Conservation (phyloP, 2,797 vertebrate genomes). For the Stomatorhinus walkeri region DNA sequence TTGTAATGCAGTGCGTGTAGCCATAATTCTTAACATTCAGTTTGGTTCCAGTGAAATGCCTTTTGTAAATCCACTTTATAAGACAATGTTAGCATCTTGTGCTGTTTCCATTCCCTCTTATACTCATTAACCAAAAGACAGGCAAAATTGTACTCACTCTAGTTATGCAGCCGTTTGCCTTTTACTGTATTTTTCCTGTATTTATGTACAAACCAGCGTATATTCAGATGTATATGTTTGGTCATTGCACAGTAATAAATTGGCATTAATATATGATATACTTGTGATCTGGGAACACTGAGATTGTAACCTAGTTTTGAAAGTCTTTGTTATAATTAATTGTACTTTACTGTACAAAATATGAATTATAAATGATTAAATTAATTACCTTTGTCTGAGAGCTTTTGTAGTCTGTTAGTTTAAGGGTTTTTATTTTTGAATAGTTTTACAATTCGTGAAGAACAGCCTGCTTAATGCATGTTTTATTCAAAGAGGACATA, state of each 20-base stretch:
- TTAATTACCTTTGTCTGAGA: conserved; percentile 10
- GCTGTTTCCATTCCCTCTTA: neutral
- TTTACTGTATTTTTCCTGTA: conserved; percentile 19
- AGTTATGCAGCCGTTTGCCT: conserved; percentile 22
- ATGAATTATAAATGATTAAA: conserved; percentile 38
- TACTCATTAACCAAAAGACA: conserved; percentile 17
- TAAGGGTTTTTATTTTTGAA: neutral
- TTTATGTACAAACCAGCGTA: conserved; percentile 27
- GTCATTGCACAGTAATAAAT: conserved; percentile 29
- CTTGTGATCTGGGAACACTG: conserved; percentile 28
- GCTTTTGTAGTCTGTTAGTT: conserved; percentile 13
- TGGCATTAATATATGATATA: conserved; percentile 34
- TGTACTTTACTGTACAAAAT: conserved; percentile 47
- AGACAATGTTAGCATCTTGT: neutral
- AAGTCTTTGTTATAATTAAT: conserved; percentile 37
- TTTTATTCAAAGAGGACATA: conserved; percentile 50
- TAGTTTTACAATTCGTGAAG: conserved; percentile 12
- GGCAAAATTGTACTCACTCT: conserved; percentile 26
- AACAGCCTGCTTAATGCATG: conserved; percentile 46
- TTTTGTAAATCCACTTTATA: conserved; percentile 1
- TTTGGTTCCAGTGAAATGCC: neutral
- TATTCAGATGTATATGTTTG: conserved; percentile 29
- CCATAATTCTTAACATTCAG: neutral
- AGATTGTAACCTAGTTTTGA: conserved; percentile 40
- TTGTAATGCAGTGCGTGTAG: neutral